phyloP scores from a whole-genome alignment of 2,888 invertebrate species.

The Lymantria monacha region DNA sequence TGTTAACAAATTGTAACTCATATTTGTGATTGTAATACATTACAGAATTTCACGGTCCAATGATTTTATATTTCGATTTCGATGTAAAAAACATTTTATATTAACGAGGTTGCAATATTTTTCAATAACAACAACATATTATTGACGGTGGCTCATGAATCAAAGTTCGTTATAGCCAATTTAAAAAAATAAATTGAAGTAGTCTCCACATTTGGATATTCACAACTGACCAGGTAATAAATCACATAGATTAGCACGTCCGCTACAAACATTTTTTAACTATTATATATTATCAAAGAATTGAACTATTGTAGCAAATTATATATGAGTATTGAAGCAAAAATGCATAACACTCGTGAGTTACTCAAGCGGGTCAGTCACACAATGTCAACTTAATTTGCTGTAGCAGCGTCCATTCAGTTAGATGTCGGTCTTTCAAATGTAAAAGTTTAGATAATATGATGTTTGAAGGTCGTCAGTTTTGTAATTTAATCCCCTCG shows the following conservation, averaged over 20 bases:
- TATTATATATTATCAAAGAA: constrained; percentile 15
- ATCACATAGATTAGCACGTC: constrained; percentile 23
- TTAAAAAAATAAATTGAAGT: constrained; percentile 23
- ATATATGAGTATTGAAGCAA: constrained; percentile 30
- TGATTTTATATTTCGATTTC: constrained; percentile 15
- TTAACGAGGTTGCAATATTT: constrained; percentile 15
- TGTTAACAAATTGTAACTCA: constrained; percentile 12
- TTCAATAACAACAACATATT: constrained; percentile 13
- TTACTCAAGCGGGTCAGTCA: constrained; percentile 47
- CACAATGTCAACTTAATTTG: constrained; percentile 59
- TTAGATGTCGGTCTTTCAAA: constrained; percentile 47
- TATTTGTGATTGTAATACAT: constrained; percentile 12
- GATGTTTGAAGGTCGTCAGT: constrained; percentile 63
- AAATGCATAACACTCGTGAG: constrained; percentile 33
- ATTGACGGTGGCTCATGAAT: constrained; percentile 8
- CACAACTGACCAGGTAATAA: constrained; percentile 19
- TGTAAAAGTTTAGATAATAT: constrained; percentile 71
- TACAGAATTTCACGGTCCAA: constrained; percentile 4
- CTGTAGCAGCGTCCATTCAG: constrained; percentile 51
- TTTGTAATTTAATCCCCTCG: constrained; percentile 66
- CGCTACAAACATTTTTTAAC: constrained; percentile 7
- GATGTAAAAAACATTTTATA: constrained; percentile 12
- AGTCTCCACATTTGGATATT: constrained; percentile 16
- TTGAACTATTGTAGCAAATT: constrained; percentile 22
- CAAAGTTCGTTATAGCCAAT: constrained; percentile 25